Evolutionary conservation across 1,140 invertebrate species (phyloP), one percentile per base, ranked within the genome.

Genomic region (Drosophila lacertosa): DNA sequence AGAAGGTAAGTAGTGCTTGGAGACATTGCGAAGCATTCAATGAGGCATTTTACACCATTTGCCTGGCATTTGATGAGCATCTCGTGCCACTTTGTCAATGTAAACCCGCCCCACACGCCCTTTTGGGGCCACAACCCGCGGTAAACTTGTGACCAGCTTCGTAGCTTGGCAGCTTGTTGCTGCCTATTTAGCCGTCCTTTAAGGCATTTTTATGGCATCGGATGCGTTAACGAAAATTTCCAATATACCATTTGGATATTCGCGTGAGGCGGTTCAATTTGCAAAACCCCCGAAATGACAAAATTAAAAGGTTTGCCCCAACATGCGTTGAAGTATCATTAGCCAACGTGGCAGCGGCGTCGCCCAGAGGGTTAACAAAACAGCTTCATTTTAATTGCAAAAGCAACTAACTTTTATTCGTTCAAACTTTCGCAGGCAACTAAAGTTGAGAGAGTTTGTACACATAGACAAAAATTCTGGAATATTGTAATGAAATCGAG

Each of bases 11-110:
- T 68, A 53, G 76, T 59, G 54, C 62, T 73, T 76, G 45, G 65
- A 67, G 76, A 55, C 63, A 29, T 66, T 68, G 62, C 59, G 74
- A 59, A 72, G 45, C 42, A 60, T 76, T 86, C 82, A 86, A 86
- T 84, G 82, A 88, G 81, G 77, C 77, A 86, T 86, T 84, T 84
- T 81, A 81, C 81, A 86, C 81, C 77, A 80, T 84, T 81, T 74
- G 59, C 60, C 51, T 84, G 77, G 77, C 39, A 81, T 86, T 86
- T 86, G 81, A 88, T 69, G 80, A 77, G 68, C 78, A 73, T 64
- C 75, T 54, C 70, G 58, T 47, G 74, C 42, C 74, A 69, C 71
- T 80, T 65, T 57, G 58, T 54, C 67, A 74, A 47, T 54, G 58
- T 58, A 47, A 7, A 16, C 16, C 48, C 18, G 2, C 10, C 47